Base-by-base conservation (phyloP, 2,113 vertebrate species). In the Pachypanchax playfairii region DNA sequence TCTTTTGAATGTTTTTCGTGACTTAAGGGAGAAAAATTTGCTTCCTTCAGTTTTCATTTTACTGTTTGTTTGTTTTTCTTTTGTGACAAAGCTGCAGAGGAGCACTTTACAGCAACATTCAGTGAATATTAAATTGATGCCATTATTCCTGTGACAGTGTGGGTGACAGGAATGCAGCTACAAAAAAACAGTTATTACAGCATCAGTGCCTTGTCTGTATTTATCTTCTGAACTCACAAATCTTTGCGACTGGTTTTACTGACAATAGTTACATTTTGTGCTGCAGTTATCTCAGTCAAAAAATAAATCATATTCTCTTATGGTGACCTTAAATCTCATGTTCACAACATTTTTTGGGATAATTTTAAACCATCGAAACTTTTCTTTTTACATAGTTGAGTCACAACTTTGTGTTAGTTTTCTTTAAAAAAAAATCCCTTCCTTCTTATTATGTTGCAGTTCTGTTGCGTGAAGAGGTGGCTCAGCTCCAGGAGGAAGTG, bases 401-500 rank as follows among this genome's bases (percentile, higher is more conserved):
- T n/a, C n/a, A n/a, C n/a, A n/a, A n/a, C n/a, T n/a, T 5, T 33
- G 31, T 33, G 7, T 33, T 33, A 33, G 9, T 33, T 4, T 33
- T 8, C 11, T 12, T 13, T 12, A 35, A 10, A 59, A n/a, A 35
- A 10, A 59, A n/a, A 60, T 65, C 11, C 20, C n/a, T 18, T 47
- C 18, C 25, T 22, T 28, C 49, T 20, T 18, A 48, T 18, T 54
- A 13, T 67, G 48, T 65, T 66, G 54, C 61, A 98, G 96, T 92
- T 71, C 93, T 99, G 79, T 91, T 99, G 83, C 94, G 95, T 61
- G 97, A 98, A 79, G 97, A 99, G 86, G 97, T 98, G 85, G 91
- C 93, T 17, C 94, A 95, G 90, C 94, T 99, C 48, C 96, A 99
- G 91, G 95, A 98, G 84, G 96, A 98, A 89, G 94, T 98, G n/a